Base-by-base conservation (phyloP, 2,888 invertebrate genomes). In the Coenonympha arcania region DNA sequence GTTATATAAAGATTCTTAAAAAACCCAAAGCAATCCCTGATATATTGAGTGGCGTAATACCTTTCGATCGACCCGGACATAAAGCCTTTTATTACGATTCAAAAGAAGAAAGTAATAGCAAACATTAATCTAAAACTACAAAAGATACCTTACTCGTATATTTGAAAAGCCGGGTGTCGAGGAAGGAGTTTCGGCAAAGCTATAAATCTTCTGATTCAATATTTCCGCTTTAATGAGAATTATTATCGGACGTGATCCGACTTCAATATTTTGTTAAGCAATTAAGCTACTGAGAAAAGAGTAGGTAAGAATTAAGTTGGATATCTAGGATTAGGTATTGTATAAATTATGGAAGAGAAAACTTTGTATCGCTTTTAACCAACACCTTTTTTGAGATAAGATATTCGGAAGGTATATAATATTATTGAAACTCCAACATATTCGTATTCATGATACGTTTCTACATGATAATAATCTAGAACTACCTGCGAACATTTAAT, bases 171-270 rank as follows among this genome's bases (percentile, higher is more conserved):
- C 15, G 24, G 39, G 5, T n/a, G 9, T 9, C 30, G 20, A 20
- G 24, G 28, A 31, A 15, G n/a, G 13, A 52, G 36, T 50, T 44
- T 39, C 16, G 31, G 30, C 1, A 24, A 11, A 44, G 37, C 19
- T 15, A 51, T 51, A 54, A 51, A 51, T 54, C 51, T 45, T 31
- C 19, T 28, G 30, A 51, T 37, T 26, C 44, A 54, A 54, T 54
- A 51, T 44, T 34, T 39, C 30, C 15, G 16, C 6, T 26, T 41
- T 49, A 52, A 55, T 46, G 52, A 52, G 24, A 43, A 43, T 43
- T 49, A n/a, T n/a, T n/a, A 46, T 39, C 42, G 16, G 36, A 42
- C 48, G 36, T 48, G 48, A 49, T 43, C 40, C 24, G 46, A 34
- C 11, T 28, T 28, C 11, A 44, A 46, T 52, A 50, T 50, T n/a